These are phyloP conservation scores for Cantharis rustica DNA, from an alignment of 2,888 invertebrate species.

Conservation along the genomic window DNA sequence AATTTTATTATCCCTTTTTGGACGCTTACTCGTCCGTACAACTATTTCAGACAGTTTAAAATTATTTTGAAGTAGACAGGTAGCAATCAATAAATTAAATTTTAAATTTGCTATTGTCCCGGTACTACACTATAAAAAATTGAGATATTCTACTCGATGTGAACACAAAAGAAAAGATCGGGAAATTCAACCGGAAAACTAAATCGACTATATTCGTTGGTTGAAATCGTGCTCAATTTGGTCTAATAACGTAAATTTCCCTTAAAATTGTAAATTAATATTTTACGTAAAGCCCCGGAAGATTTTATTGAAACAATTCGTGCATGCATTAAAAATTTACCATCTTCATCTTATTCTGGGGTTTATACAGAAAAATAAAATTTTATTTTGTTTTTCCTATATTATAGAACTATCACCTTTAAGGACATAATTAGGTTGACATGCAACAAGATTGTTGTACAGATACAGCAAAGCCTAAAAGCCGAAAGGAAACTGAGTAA, in stretches of 20 bases:
- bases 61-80: neutral
- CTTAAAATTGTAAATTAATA: neutral
- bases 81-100: neutral
- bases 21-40: neutral
- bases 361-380: neutral
- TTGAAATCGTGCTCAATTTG: neutral
- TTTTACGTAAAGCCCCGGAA: neutral
- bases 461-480: neutral
- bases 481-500: neutral
- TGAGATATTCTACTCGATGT: neutral
- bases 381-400: neutral
- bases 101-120: neutral
- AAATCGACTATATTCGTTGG: neutral
- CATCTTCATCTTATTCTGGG: neutral
- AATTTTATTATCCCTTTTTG: neutral
- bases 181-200: neutral
- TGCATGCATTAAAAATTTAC: neutral
- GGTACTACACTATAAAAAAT: neutral
- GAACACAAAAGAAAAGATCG: neutral
- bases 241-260: neutral
- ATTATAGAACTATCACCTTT: neutral
- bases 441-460: neutral
- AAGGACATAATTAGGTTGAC: neutral
- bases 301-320: neutral
- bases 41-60: neutral